phyloP scores from a whole-genome alignment of 2,888 invertebrate species.

The Andrena bicolor region DNA sequence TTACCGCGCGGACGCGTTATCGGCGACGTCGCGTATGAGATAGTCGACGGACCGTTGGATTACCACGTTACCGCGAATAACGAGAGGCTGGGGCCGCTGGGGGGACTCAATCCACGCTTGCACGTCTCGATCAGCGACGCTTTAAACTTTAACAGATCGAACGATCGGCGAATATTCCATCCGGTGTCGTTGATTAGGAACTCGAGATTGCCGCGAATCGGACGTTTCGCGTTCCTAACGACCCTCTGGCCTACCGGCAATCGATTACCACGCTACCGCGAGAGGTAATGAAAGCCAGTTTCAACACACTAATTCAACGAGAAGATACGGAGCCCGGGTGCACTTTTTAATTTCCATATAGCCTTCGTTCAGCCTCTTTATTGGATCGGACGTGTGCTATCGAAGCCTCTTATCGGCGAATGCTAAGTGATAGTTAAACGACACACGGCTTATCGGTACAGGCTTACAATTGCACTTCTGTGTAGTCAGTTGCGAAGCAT shows the following conservation, averaged over 20 bases:
- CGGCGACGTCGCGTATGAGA: slow-evolving; percentile 22
- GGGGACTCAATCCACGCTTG: not conserved
- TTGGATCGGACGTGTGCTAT: not conserved
- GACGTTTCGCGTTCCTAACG: slow-evolving; percentile 12
- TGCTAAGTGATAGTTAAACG: slow-evolving; percentile 3
- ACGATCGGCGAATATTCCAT: not conserved
- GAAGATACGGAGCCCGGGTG: not conserved
- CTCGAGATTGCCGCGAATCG: slow-evolving; percentile 5
- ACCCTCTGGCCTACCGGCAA: slow-evolving; percentile 1
- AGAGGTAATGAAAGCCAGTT: slow-evolving; percentile 6
- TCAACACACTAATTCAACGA: slow-evolving; percentile 13
- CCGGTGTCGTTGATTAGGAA: slow-evolving; percentile 22
- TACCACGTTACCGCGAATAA: slow-evolving; percentile 9
- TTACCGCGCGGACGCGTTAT: slow-evolving; percentile 23
- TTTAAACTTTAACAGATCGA: slow-evolving; percentile 5
- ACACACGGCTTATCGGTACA: not conserved
- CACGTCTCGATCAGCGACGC: not conserved
- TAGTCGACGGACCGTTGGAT: not conserved
- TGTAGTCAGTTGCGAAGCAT: no score
- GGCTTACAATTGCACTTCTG: slow-evolving; percentile 1
- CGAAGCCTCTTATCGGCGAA: not conserved
- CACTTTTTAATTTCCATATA: not conserved
- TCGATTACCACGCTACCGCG: slow-evolving; percentile 10
- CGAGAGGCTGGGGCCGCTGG: not conserved
- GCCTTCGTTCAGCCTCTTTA: not conserved